These are phyloP conservation scores for Enteromius radiatus DNA, from an alignment of 2,797 vertebrate genomes.

Conservation along the genomic window DNA sequence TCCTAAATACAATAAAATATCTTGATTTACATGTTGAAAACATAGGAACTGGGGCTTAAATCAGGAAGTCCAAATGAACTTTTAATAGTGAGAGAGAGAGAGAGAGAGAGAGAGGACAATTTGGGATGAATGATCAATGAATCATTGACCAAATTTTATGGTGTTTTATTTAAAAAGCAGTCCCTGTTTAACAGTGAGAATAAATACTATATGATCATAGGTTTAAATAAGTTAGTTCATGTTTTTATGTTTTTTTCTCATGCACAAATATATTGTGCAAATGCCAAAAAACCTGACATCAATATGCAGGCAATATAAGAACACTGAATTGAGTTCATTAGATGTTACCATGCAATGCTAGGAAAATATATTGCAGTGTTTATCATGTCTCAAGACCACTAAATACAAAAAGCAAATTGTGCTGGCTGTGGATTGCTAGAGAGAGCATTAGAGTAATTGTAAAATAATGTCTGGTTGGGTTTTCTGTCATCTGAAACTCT, in stretches of 20 bases:
- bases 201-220: neutral
- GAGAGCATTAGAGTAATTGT: neutral
- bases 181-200: neutral
- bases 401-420: neutral
- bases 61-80: neutral
- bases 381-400: neutral
- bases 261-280: neutral
- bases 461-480: neutral
- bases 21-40: neutral
- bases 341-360: neutral
- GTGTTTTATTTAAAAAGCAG: neutral
- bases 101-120: neutral
- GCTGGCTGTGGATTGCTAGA: neutral
- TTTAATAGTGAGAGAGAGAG: neutral
- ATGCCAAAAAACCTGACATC: neutral
- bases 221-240: neutral
- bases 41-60: no score
- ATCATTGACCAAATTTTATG: neutral
- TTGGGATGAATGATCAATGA: neutral
- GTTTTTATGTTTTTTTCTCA: neutral
- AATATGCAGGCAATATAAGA: neutral
- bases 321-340: neutral
- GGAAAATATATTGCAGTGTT: neutral
- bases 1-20: neutral
- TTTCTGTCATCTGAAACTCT: slow-evolving; percentile 13